Percentiles rank a stretch among this genome's conserved stretches.
These are phyloP conservation scores for Dicranocentrus wangi DNA, from an alignment of 2,888 invertebrate genomes.

Conservation along the genomic window DNA sequence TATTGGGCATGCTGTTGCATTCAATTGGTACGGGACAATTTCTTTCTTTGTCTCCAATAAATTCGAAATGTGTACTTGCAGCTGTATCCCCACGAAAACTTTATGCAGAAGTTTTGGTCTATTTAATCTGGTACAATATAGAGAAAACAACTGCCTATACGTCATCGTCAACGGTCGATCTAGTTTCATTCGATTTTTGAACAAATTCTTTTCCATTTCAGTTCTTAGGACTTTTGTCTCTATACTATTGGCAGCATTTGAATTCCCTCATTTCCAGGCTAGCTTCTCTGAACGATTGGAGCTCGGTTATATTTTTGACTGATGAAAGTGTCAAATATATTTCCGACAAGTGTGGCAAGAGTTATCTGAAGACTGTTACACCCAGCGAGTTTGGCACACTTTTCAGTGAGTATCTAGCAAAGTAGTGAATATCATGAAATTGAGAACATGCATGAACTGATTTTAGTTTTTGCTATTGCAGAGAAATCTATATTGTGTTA, in stretches of 20 bases:
- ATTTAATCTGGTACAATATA: too few species aligned
- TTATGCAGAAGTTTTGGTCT: too few species aligned
- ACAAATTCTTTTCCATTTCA: constrained; percentile 15
- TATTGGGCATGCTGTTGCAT: too few species aligned
- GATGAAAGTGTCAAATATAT: not conserved
- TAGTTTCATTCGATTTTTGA: too few species aligned
- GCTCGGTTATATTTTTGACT: constrained; percentile 14
- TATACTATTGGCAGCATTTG: constrained; percentile 43
- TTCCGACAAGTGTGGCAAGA: constrained; percentile 24
- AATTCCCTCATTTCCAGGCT: constrained; percentile 21
- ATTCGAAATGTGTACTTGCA: too few species aligned
- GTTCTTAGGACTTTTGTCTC: constrained; percentile 42
- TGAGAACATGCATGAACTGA: too few species aligned
- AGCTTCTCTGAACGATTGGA: constrained; percentile 17
- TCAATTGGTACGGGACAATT: too few species aligned
- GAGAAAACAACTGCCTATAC: too few species aligned
- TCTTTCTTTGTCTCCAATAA: too few species aligned
- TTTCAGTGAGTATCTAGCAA: constrained; percentile 30
- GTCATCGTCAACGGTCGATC: too few species aligned
- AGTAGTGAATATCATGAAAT: too few species aligned
- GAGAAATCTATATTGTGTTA: constrained; percentile 33
- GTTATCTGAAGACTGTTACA: constrained; percentile 19
- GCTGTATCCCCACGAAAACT: too few species aligned
- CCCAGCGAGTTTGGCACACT: constrained; percentile 32
- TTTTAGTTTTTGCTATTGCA: not conserved